Evolutionary conservation across 2,888 invertebrate species (phyloP).

Genomic region (Tachystola acroxantha): DNA sequence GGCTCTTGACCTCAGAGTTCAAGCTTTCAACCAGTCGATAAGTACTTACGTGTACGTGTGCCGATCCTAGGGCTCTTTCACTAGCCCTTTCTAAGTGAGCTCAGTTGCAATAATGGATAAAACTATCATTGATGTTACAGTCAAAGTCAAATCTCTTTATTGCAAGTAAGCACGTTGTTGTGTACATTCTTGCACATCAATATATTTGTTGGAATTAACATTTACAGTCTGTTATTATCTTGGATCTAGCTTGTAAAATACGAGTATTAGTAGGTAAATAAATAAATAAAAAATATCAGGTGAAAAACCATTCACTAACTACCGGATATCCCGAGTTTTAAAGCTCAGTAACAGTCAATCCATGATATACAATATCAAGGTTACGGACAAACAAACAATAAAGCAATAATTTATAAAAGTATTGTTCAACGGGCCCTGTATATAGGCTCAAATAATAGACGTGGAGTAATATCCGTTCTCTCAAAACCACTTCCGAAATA

Average conservation of each 20-base stretch:
- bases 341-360: not conserved
- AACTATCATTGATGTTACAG: too few relatives aligned
- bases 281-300: too few relatives aligned
- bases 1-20: constrained; percentile 10
- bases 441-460: constrained; percentile 6
- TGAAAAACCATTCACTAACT: not conserved
- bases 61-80: constrained; percentile 2
- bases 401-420: constrained; percentile 9
- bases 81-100: not conserved
- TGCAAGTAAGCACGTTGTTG: too few relatives aligned
- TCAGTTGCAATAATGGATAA: too few relatives aligned
- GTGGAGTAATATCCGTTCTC: constrained; percentile 11
- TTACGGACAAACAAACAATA: constrained; percentile 12
- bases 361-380: constrained; percentile 5
- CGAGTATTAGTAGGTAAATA: too few relatives aligned
- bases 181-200: too few relatives aligned
- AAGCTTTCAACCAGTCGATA: constrained; percentile 11
- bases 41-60: not conserved
- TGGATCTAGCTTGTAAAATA: too few relatives aligned
- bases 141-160: too few relatives aligned
- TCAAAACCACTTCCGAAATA: constrained; percentile 10
- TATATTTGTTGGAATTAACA: too few relatives aligned
- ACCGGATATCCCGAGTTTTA: not conserved
- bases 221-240: too few relatives aligned
- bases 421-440: constrained; percentile 2